Percentiles rank a stretch among this genome's conserved stretches.
Evolutionary conservation across 2,888 invertebrate species (phyloP).

Genomic region (Acleris sparsana): DNA sequence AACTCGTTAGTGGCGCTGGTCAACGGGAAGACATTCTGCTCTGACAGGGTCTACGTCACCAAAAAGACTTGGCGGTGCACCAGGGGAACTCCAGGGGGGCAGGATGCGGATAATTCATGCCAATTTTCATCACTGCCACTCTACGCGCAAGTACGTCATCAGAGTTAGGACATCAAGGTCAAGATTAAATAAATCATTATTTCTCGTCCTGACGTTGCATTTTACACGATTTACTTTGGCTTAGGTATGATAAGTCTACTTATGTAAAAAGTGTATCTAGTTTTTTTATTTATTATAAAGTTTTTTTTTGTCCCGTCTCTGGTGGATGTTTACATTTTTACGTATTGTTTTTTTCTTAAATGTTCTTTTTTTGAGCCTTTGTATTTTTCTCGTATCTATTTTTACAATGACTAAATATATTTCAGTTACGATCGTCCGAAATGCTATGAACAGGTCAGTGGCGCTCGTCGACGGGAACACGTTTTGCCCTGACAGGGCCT

Average conservation of each 20-base stretch:
- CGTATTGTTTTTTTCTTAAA: too few relatives aligned
- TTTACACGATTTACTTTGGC: too few relatives aligned
- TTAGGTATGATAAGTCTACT: too few relatives aligned
- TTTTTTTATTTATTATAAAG: too few relatives aligned
- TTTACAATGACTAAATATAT: neutral
- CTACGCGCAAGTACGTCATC: constrained; percentile 5
- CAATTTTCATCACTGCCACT: constrained; percentile 18
- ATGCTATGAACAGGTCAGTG: constrained; percentile 20
- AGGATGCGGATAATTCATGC: constrained; percentile 37
- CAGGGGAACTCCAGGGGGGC: constrained; percentile 40
- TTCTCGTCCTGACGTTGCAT: too few relatives aligned
- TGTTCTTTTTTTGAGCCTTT: too few relatives aligned
- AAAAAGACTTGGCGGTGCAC: constrained; percentile 8
- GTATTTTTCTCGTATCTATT: too few relatives aligned
- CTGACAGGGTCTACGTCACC: neutral
- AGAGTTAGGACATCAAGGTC: constrained; percentile 38
- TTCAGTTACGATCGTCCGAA: constrained; percentile 15
- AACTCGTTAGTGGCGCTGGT: constrained; percentile 29
- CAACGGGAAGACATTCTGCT: constrained; percentile 33
- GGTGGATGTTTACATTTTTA: too few relatives aligned
- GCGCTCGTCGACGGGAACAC: constrained; percentile 33
- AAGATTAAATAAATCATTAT: constrained; percentile 3
- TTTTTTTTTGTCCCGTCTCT: too few relatives aligned
- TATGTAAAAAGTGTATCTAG: too few relatives aligned
- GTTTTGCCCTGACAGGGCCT: constrained; percentile 13